These are phyloP conservation scores for Pemphredon lugubris DNA, from an alignment of 2,888 invertebrate genomes.

Conservation along the genomic window DNA sequence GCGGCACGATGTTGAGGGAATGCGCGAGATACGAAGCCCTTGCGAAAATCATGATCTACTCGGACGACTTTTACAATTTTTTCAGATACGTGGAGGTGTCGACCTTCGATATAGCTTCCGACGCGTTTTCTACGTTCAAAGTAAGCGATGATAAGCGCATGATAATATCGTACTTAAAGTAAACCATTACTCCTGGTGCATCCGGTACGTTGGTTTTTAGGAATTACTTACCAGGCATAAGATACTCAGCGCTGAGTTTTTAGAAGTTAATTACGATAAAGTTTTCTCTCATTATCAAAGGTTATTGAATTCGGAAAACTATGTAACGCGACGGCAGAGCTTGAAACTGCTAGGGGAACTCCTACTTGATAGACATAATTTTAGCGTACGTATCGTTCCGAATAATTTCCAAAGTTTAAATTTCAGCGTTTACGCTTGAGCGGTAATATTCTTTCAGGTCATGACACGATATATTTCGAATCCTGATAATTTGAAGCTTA, in stretches of 20 bases:
- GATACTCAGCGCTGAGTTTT: slow-evolving; percentile 97
- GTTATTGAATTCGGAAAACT: slow-evolving; percentile 99
- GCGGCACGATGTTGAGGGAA: slow-evolving; percentile 99
- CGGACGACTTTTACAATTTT: slow-evolving; percentile 99
- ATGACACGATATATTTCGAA: slow-evolving; percentile 99
- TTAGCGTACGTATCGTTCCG: slow-evolving; percentile 89
- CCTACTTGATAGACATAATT: slow-evolving; percentile 99
- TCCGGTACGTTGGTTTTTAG: slow-evolving; percentile 82
- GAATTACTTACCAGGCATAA: slow-evolving; percentile 97
- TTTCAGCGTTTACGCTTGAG: too few species aligned
- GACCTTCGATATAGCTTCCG: slow-evolving; percentile 99
- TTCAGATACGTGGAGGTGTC: slow-evolving; percentile 99
- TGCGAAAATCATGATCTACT: slow-evolving; percentile 98
- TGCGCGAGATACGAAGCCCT: slow-evolving; percentile 99
- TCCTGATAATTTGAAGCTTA: slow-evolving; percentile 99
- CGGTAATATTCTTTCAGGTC: slow-evolving; percentile 83
- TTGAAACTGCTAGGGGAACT: slow-evolving; percentile 98
- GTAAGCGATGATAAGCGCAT: slow-evolving; percentile 81
- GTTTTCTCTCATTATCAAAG: slow-evolving; percentile 99
- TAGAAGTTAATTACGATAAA: slow-evolving; percentile 99
- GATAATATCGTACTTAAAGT: slow-evolving; percentile 46
- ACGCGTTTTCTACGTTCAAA: slow-evolving; percentile 99
- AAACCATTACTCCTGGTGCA: slow-evolving; percentile 54
- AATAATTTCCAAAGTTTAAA: background rate
- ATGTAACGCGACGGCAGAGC: slow-evolving; percentile 99